phyloP scores from a whole-genome alignment of 1,140 invertebrate species.

The Bradysia coprophila region DNA sequence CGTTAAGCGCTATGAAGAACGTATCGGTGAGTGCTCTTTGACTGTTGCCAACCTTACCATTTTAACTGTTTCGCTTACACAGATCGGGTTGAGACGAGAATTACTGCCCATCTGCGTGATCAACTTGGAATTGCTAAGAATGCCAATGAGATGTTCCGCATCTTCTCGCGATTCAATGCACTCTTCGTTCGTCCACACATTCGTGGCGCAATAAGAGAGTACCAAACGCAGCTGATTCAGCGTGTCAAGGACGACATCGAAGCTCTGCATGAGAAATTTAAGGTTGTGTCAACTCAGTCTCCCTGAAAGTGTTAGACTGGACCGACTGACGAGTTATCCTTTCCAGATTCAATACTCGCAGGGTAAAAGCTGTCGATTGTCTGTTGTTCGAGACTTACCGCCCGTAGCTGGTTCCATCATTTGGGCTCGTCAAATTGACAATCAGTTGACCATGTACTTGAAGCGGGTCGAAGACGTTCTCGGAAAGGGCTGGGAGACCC shows the following conservation, averaged over 20 bases:
- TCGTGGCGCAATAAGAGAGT: constrained; percentile 93
- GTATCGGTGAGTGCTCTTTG: constrained; percentile 68
- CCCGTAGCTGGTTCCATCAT: constrained; percentile 95
- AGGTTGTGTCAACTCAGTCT: no score
- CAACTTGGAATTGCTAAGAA: constrained; percentile 96
- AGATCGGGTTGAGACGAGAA: constrained; percentile 88
- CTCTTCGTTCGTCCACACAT: constrained; percentile 97
- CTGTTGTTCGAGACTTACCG: constrained; percentile 80
- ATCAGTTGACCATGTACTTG: constrained; percentile 93
- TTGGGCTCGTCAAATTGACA: constrained; percentile 97
- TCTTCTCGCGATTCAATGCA: constrained; percentile 96
- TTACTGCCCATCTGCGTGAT: constrained; percentile 89
- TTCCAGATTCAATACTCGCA: constrained; percentile 73
- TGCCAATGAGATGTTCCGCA: constrained; percentile 99
- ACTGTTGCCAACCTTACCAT: background rate
- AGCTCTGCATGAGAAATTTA: constrained; percentile 93
- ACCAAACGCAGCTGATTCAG: constrained; percentile 97
- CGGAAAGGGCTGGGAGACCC: constrained; percentile 97
- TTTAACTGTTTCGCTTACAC: constrained; percentile 2
- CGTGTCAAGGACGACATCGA: constrained; percentile 98
- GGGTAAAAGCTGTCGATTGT: constrained; percentile 82
- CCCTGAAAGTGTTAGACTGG: no score
- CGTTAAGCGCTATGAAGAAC: constrained; percentile 86
- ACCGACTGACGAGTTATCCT: no score
- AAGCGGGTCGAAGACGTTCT: constrained; percentile 94